Percentiles rank a stretch among this genome's conserved stretches.
Conservation (phyloP, 2,888 invertebrate species). For the Phania funesta region DNA sequence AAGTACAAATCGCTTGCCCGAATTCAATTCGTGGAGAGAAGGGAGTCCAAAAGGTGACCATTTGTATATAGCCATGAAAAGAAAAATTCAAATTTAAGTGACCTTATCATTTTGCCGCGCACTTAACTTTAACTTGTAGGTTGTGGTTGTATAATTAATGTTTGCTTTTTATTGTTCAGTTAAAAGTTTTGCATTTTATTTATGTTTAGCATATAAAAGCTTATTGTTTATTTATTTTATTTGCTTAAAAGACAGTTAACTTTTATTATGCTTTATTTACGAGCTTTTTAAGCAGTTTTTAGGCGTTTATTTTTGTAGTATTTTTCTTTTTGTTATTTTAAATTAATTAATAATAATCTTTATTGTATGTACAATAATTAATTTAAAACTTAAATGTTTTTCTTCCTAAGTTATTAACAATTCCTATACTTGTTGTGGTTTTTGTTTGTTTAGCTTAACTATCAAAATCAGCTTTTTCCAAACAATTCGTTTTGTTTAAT, state of each 20-base stretch:
- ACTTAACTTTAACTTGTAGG: constrained; percentile 26
- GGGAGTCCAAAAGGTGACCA: not conserved
- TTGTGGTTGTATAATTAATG: constrained; percentile 55
- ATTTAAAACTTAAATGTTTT: constrained; percentile 10
- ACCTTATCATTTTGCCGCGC: not conserved
- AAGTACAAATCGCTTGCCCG: too few relatives aligned
- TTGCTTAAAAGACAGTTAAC: constrained; percentile 66
- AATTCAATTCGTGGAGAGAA: too few relatives aligned
- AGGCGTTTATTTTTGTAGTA: constrained; percentile 60
- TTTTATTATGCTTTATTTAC: constrained; percentile 40
- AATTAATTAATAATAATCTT: constrained; percentile 13
- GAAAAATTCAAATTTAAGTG: not conserved
- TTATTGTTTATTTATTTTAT: constrained; percentile 35
- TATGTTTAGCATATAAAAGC: constrained; percentile 59
- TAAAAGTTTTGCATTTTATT: constrained; percentile 48
- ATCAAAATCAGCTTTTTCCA: constrained; percentile 30
- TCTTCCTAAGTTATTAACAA: constrained; percentile 60
- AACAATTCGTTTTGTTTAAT: constrained; percentile 65
- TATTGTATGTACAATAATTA: constrained; percentile 45
- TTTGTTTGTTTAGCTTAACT: constrained; percentile 23
- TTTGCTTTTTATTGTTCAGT: constrained; percentile 27
- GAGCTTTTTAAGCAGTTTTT: constrained; percentile 65
- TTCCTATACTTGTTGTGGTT: constrained; percentile 59
- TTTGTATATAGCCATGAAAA: not conserved
- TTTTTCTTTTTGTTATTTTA: not conserved